These are phyloP conservation scores for Ormyrus labotus DNA, from an alignment of 2,888 invertebrate species.

Conservation along the genomic window DNA sequence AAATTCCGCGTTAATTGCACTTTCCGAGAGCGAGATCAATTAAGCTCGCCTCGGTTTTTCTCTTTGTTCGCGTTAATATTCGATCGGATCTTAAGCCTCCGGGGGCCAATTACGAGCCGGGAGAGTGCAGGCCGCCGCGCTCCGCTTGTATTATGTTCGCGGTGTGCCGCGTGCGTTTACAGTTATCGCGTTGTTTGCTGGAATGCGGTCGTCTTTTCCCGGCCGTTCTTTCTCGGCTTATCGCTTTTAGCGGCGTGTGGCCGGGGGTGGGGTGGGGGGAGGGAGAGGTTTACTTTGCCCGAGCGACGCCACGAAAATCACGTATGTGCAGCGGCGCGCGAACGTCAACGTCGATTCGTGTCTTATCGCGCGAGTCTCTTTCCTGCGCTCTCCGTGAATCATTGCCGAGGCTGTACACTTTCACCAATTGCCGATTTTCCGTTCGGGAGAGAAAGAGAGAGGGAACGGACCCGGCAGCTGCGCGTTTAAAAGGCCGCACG, in stretches of 20 bases:
- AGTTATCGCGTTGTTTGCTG: constrained; percentile 65
- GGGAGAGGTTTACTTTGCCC: constrained; percentile 20
- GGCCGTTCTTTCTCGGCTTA: constrained; percentile 27
- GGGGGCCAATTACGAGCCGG: too few relatives aligned
- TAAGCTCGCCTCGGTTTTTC: too few relatives aligned
- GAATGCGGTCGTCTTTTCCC: constrained; percentile 64
- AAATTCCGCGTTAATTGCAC: constrained; percentile 1
- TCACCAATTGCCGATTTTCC: too few relatives aligned
- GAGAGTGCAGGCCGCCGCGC: constrained; percentile 10
- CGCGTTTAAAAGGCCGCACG: too few relatives aligned
- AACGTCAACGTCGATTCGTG: constrained; percentile 23
- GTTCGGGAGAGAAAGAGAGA: background rate
- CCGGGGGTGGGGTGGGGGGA: too few relatives aligned
- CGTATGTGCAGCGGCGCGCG: background rate
- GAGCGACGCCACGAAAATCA: background rate
- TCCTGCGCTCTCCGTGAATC: background rate
- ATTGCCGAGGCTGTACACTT: too few relatives aligned
- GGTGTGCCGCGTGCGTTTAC: constrained; percentile 57
- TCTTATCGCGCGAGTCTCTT: constrained; percentile 21
- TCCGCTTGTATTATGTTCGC: constrained; percentile 2
- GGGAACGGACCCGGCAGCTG: background rate
- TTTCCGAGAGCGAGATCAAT: background rate
- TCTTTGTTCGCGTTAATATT: too few relatives aligned
- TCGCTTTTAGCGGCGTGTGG: too few relatives aligned
- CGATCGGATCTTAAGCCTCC: too few relatives aligned